Conservation (phyloP, 2,113 vertebrate species). For the Syrmaticus mikado region DNA sequence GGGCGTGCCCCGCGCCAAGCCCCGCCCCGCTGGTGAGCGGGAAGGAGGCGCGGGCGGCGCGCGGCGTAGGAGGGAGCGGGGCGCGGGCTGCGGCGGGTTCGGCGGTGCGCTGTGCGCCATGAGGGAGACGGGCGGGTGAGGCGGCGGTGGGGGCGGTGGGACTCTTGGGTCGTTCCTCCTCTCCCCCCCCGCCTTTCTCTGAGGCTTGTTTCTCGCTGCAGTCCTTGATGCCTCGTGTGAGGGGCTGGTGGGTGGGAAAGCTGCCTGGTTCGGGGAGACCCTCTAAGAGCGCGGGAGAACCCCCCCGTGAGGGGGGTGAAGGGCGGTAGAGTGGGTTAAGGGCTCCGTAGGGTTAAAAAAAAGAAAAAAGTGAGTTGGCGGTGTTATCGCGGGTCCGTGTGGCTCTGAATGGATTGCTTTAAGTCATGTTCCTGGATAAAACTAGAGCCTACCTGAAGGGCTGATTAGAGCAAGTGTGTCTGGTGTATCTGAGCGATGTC, state of each 20-base stretch:
- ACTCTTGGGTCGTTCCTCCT: background rate
- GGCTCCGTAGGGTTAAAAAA: background rate
- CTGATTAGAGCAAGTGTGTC: no score
- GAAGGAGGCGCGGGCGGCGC: background rate
- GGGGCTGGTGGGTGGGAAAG: fast-evolving
- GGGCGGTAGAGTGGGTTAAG: fast-evolving
- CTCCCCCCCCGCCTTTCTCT: background rate
- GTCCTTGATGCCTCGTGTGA: background rate
- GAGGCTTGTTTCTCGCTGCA: background rate
- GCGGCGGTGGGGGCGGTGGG: background rate
- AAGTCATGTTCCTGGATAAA: background rate
- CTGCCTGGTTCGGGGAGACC: fast-evolving
- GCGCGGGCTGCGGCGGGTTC: fast-evolving
- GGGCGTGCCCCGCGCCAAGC: background rate
- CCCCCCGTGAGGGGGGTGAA: background rate
- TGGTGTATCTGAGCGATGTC: background rate
- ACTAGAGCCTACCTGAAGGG: fast-evolving
- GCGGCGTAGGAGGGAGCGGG: background rate
- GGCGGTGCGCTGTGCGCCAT: background rate
- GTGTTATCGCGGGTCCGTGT: fast-evolving
- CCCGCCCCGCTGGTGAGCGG: background rate
- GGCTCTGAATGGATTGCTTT: no score
- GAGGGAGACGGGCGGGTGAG: conserved; percentile 60
- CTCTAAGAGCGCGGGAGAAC: background rate
- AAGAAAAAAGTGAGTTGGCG: background rate